These are phyloP conservation scores for Montipora capricornis DNA, from an alignment of 64 coral and sea anemone species.

Conservation along the genomic window DNA sequence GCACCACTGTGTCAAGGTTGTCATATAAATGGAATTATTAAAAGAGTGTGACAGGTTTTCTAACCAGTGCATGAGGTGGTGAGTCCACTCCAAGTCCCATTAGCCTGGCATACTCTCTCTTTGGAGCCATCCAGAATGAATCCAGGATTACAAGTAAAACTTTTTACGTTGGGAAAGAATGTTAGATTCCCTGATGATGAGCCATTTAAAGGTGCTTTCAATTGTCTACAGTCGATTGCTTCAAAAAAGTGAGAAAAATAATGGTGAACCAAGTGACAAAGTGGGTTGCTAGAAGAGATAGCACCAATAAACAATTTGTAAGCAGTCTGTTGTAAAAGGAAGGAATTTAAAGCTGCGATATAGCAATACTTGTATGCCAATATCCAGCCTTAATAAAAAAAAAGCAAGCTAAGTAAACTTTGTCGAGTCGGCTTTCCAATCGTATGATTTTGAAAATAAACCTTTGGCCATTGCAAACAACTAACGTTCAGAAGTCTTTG, in stretches of 20 bases:
- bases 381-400: no score
- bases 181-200: neutral
- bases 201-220: slow-evolving; percentile 34
- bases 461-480: no score
- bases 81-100: slow-evolving; percentile 60
- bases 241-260: neutral
- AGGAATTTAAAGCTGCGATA: no score
- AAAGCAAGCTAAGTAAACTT: neutral
- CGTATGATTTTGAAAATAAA: no score
- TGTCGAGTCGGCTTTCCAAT: neutral
- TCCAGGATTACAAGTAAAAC: slow-evolving; percentile 49
- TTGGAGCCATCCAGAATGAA: slow-evolving; percentile 29
- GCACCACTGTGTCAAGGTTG: no score
- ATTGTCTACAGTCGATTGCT: slow-evolving; percentile 56
- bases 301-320: no score
- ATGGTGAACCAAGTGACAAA: no score
- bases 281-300: no score
- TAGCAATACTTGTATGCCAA: no score
- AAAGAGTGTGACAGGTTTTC: neutral
- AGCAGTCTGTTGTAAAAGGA: no score
- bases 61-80: slow-evolving; percentile 46
- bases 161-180: slow-evolving; percentile 17
- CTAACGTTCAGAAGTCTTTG: no score
- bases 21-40: no score
- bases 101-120: slow-evolving; percentile 21